Percentiles rank a stretch among this genome's conserved stretches.
phyloP scores from a whole-genome alignment of 2,113 vertebrate species.

The Gorsachius goisagi region DNA sequence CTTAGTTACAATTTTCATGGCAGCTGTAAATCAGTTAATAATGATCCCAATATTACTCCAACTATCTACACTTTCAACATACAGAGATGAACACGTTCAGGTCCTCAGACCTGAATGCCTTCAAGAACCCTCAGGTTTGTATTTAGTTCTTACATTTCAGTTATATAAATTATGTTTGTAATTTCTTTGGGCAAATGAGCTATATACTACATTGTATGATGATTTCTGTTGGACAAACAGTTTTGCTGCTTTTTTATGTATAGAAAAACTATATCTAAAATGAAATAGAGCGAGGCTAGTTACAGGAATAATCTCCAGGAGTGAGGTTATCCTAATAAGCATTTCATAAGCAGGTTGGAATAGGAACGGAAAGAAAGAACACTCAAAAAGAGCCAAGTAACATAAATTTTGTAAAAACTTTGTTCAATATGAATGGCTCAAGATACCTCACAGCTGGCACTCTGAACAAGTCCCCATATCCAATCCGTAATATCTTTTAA shows the following conservation, averaged over 20 bases:
- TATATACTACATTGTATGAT: neutral
- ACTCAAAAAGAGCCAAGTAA: neutral
- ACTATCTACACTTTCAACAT: neutral
- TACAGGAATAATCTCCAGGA: neutral
- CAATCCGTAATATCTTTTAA: neutral
- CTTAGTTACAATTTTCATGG: neutral
- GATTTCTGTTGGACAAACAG: neutral
- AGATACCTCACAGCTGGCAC: neutral
- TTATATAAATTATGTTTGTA: neutral
- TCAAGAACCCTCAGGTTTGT: neutral
- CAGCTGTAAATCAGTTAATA: neutral
- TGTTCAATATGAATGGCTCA: neutral
- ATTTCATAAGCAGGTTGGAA: slow-evolving; percentile 22
- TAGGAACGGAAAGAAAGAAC: neutral
- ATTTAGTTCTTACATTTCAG: neutral
- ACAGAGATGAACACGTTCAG: neutral
- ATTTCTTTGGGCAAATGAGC: neutral
- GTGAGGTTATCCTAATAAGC: neutral
- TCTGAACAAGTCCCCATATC: neutral
- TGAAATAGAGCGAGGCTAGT: neutral
- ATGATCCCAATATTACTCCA: neutral
- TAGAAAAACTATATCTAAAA: neutral
- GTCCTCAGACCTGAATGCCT: neutral
- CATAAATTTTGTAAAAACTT: neutral
- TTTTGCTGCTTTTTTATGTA: neutral